Conservation (phyloP, 1,140 invertebrate species). For the Zaprionus africanus region DNA sequence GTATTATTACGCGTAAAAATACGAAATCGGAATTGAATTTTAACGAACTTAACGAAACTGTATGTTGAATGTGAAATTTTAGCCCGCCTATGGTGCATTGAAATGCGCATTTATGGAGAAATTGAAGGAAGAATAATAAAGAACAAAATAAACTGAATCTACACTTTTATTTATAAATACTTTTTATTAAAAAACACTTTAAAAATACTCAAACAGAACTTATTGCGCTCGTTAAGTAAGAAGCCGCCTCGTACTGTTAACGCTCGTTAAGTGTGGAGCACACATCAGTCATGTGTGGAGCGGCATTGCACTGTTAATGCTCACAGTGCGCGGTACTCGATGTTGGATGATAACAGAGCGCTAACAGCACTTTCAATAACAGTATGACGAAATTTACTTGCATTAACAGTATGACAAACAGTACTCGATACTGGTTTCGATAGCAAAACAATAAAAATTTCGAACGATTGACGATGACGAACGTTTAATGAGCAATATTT, state of each 20-base stretch:
- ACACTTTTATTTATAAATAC: background rate
- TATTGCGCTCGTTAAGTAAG: background rate
- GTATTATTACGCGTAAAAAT: conserved; percentile 18
- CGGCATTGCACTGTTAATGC: background rate
- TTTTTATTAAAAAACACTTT: too few relatives aligned
- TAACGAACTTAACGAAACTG: background rate
- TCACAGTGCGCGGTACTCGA: background rate
- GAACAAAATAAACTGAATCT: background rate
- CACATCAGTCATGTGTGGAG: background rate
- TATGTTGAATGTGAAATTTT: background rate
- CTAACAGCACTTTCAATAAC: conserved; percentile 4
- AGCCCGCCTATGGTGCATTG: background rate
- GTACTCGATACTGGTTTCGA: conserved; percentile 41
- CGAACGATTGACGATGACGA: conserved; percentile 52
- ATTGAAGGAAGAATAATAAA: background rate
- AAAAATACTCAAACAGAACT: background rate
- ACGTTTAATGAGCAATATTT: conserved; percentile 40
- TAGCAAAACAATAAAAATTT: conserved; percentile 49
- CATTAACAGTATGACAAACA: background rate
- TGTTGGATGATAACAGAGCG: background rate
- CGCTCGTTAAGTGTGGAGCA: conserved; percentile 22
- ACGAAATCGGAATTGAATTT: conserved; percentile 2
- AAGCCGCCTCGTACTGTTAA: background rate
- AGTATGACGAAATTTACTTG: background rate
- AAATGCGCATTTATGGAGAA: background rate